phyloP scores from a whole-genome alignment of 2,888 invertebrate genomes.

The Chloroclystis v-ata region DNA sequence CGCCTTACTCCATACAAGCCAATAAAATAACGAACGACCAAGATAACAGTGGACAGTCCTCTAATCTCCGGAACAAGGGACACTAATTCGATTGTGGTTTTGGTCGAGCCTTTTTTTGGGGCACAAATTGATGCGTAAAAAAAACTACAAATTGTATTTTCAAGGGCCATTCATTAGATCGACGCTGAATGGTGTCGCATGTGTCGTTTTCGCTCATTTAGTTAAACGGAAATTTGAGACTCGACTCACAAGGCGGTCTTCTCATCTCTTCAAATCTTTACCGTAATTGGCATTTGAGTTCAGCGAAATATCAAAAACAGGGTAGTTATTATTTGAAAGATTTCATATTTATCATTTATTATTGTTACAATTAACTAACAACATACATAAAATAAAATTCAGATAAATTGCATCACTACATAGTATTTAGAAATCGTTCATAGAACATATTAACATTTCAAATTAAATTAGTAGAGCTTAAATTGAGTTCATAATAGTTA shows the following conservation, averaged over 20 bases:
- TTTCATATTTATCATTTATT: too few relatives aligned
- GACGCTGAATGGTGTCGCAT: constrained; percentile 68
- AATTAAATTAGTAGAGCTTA: too few relatives aligned
- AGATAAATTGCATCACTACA: too few relatives aligned
- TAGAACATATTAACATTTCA: too few relatives aligned
- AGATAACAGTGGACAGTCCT: constrained; percentile 76
- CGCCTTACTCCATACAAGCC: constrained; percentile 76
- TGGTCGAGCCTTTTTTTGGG: constrained; percentile 71
- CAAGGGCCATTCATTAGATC: constrained; percentile 73
- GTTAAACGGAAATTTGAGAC: constrained; percentile 70
- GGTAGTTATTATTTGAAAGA: too few relatives aligned
- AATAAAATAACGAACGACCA: constrained; percentile 78
- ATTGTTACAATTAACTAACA: too few relatives aligned
- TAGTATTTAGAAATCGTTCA: too few relatives aligned
- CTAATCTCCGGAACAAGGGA: constrained; percentile 78
- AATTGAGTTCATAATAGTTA: background rate
- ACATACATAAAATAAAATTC: too few relatives aligned
- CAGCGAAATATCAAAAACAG: background rate
- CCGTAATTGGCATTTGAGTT: constrained; percentile 1
- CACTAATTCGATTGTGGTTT: constrained; percentile 79
- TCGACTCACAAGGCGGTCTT: constrained; percentile 27
- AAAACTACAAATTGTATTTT: constrained; percentile 77
- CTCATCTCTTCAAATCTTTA: constrained; percentile 1
- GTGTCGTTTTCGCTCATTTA: constrained; percentile 77
- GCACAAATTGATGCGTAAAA: constrained; percentile 77